Conservation (phyloP, 2,888 invertebrate genomes). For the Ecliptopera silaceata region DNA sequence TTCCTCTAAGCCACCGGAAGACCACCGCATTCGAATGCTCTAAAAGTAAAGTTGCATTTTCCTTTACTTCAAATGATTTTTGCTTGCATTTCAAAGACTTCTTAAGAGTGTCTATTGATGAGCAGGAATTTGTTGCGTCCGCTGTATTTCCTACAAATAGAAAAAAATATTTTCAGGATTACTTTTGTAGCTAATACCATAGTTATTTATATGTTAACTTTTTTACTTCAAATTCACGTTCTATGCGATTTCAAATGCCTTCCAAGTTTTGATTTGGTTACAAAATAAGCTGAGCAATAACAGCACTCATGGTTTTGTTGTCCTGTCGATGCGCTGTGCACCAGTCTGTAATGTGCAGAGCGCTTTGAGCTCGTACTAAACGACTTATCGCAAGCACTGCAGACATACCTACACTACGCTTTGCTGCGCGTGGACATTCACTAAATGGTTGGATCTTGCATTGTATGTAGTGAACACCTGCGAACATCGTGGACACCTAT, state of each 20-base stretch:
- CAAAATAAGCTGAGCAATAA: constrained; percentile 54
- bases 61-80: constrained; percentile 50
- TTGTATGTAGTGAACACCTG: constrained; percentile 68
- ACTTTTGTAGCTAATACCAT: too few species aligned
- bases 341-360: constrained; percentile 55
- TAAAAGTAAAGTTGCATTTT: constrained; percentile 61
- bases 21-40: constrained; percentile 62
- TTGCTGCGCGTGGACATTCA: constrained; percentile 59
- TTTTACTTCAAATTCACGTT: constrained; percentile 1
- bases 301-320: constrained; percentile 47
- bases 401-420: constrained; percentile 56
- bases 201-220: too few species aligned
- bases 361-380: constrained; percentile 66
- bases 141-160: constrained; percentile 57
- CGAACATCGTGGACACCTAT: constrained; percentile 69
- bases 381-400: constrained; percentile 55
- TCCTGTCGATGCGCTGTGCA: constrained; percentile 49
- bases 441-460: constrained; percentile 64
- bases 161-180: constrained; percentile 33
- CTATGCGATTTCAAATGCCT: constrained; percentile 57
- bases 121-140: constrained; percentile 25
- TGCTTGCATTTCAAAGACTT: constrained; percentile 57
- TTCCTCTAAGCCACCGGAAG: constrained; percentile 62
- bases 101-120: constrained; percentile 39
- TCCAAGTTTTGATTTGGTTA: constrained; percentile 55